Evolutionary conservation across 2,888 invertebrate genomes (phyloP), one percentile per base, ranked within the genome.

Genomic region (Campaea margaritaria): DNA sequence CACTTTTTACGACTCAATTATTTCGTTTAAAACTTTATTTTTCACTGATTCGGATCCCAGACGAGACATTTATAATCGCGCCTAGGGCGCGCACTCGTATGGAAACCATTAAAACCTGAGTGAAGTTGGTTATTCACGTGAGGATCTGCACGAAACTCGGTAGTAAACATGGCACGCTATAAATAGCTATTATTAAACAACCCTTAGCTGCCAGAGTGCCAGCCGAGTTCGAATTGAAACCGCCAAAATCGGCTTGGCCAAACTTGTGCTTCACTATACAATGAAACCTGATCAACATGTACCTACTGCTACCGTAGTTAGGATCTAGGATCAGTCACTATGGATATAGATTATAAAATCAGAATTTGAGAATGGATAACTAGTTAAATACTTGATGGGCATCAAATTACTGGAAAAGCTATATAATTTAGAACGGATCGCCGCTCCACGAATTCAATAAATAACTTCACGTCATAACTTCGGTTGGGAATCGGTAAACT

Each of bases 1-100:
- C 75, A 76, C 78, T 78, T 81, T 82, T 82, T 78, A 85, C 75
- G 74, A 78, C 83, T 83, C 75, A 81, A 85, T 83, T 80, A 78
- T 77, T 69, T 70, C 64, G 68, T 65, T 72, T 65, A 66, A 71
- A 73, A 65, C 67, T 70, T 73, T 71, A 70, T 65, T 67, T 67
- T 52, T 51, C 60, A 43, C 57, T 64, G 69, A 64, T 62, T 67
- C 44, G 64, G 62, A 58, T 53, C 55, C 56, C 61, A 46, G 62
- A 57, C 58, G 58, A 62, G 60, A 62, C 62, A 58, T 65, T 65
- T 67, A 58, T 62, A 64, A 61, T 58, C 49, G 59, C 48, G 55
- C 46, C 45, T 50, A 15, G 49, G 42, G 36, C 28, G 16, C 28
- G 52, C 42, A 36, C 42, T 58, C 38, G 51, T 50, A 41, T 28